Base-by-base conservation (phyloP, 2,113 vertebrate genomes). In the Nannospalax galili region DNA sequence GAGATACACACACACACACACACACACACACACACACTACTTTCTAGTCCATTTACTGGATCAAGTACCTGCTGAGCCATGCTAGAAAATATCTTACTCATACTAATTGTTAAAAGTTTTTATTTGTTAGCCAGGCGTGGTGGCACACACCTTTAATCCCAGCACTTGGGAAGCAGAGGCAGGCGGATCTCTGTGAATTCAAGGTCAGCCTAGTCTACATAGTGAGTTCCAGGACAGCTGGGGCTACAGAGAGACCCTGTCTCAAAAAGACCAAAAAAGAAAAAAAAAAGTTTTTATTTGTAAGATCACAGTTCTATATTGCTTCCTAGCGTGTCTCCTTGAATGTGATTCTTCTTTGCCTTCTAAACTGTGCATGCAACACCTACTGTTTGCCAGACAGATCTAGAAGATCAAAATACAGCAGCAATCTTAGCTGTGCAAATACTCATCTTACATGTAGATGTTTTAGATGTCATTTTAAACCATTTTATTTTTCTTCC, bases 381-480 rank as follows among this genome's bases (percentile, higher is more conserved):
- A 52, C 88, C 40, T 78, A 37, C 28, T 79, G 7, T 40, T 5
- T 65, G 74, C 15, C 10, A 87, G 72, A 14, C 48, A 69, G 30
- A 84, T 60, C 62, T 90, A 35, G 28, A 87, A 73, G 28, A 14
- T 79, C 64, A 42, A 28, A 86, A 75, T 45, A 65, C 14, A 72
- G 32, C 70, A 45, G 6, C 62, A 22, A 62, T 45, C 45, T 73
- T 70, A 77, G 35, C 12, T 67, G 81, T 62, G 32, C 35, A 78
- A 93, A 93, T 67, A 7, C 56, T 69, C 4, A 3, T 40, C 64
- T 86, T 81, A 24, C 12, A 42, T 75, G 35, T 40, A 37, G 32
- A 70, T 42, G 32, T 37, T 48, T 37, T 90, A 42, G 26, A 86
- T 60, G 0, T 70, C n/a, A 96, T 67, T 88, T 80, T 73, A 85